A percentile compares a stretch with the other conserved stretches of the same genome.
phyloP scores from a whole-genome alignment of 2,113 vertebrate species.

The Agapornis roseicollis region DNA sequence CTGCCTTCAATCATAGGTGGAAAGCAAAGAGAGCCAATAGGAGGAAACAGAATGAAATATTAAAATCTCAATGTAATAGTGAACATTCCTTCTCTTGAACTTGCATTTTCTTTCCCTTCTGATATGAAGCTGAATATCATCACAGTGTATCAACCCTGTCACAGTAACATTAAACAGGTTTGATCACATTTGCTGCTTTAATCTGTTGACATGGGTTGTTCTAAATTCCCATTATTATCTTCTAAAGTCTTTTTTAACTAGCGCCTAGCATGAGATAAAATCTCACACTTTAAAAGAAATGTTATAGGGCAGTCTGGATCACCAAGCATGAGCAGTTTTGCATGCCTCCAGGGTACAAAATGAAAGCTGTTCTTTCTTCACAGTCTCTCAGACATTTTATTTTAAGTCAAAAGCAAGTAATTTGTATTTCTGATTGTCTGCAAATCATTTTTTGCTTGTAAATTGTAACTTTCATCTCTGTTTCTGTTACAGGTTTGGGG shows the following conservation, averaged over 20 bases:
- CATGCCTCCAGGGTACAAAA: not conserved
- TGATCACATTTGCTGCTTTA: conserved; percentile 42
- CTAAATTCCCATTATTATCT: conserved; percentile 18
- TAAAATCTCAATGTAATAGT: not conserved
- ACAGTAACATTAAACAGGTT: conserved; percentile 39
- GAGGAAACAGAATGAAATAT: conserved; percentile 3
- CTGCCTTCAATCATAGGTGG: not conserved
- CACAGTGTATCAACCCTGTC: conserved; percentile 29
- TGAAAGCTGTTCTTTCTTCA: conserved; percentile 24
- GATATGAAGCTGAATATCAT: conserved; percentile 15
- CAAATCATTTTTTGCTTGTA: not conserved
- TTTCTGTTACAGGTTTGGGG: not conserved
- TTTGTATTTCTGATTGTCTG: conserved; percentile 6
- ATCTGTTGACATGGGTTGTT: conserved; percentile 3
- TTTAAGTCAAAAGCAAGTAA: not conserved
- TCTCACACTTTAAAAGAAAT: not conserved
- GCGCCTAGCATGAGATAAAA: conserved; percentile 26
- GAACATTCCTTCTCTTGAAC: not conserved
- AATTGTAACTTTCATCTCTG: not conserved
- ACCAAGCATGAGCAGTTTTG: not conserved
- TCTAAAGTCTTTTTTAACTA: conserved; percentile 14
- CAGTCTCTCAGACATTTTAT: not conserved
- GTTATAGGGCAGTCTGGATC: not conserved
- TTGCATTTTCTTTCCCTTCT: not conserved
- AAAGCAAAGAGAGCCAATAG: not conserved